Conservation (phyloP, 2,888 invertebrate species). For the Minunthozetes semirufus region DNA sequence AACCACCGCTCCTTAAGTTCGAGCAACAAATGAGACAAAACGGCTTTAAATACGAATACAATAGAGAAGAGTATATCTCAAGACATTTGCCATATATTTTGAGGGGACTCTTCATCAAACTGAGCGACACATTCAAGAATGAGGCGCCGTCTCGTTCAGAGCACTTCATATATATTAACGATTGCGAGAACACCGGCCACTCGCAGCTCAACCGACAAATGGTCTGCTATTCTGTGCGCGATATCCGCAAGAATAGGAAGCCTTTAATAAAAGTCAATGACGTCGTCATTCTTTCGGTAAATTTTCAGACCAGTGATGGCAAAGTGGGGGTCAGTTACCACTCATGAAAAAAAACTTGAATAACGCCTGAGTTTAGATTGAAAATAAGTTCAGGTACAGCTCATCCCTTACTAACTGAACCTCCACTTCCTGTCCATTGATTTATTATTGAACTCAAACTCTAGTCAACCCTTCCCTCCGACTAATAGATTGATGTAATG, state of each 20-base stretch:
- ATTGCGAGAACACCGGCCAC: neutral
- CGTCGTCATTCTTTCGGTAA: neutral
- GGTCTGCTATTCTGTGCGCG: neutral
- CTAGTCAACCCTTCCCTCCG: neutral
- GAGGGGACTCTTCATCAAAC: neutral
- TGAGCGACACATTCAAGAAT: slow-evolving; percentile 5
- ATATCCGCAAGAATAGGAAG: neutral
- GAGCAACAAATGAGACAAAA: neutral
- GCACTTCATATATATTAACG: neutral
- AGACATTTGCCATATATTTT: slow-evolving; percentile 2
- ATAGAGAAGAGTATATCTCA: neutral
- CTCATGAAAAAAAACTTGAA: no score
- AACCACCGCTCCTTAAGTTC: neutral
- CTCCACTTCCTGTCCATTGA: no score
- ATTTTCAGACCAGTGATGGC: no score
- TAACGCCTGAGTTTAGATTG: no score
- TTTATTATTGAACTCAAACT: neutral
- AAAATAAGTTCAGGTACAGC: no score
- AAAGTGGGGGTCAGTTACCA: no score
- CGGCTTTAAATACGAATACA: neutral
- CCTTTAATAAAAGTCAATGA: neutral
- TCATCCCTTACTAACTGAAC: no score
- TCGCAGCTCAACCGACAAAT: neutral
- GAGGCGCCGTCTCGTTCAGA: slow-evolving; percentile 12
- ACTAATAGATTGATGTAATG: neutral